Conservation (phyloP, 2,888 invertebrate species). For the Amphipyra berbera region DNA sequence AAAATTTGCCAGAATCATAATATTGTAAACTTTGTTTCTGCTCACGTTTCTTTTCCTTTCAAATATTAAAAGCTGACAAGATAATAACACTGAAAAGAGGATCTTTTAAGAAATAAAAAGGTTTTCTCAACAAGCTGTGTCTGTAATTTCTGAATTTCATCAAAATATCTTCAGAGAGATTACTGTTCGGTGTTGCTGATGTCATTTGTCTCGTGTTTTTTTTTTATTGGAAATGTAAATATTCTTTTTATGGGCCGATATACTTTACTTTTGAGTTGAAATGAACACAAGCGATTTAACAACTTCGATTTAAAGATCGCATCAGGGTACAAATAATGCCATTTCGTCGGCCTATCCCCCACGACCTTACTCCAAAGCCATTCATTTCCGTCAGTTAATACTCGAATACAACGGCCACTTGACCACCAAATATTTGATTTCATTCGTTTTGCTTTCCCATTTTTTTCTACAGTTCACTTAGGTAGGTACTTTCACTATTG, state of each 20-base stretch:
- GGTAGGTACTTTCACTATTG: too few relatives aligned
- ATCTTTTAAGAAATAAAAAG: conserved; percentile 25
- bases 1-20: conserved; percentile 3
- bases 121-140: conserved; percentile 14
- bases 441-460: too few relatives aligned
- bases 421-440: too few relatives aligned
- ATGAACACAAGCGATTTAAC: too few relatives aligned
- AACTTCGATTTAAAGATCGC: too few relatives aligned
- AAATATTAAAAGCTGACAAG: conserved; percentile 38
- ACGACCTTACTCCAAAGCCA: too few relatives aligned
- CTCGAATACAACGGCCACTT: too few relatives aligned
- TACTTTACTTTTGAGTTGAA: too few relatives aligned
- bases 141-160: conserved; percentile 14
- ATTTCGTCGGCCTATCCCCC: too few relatives aligned
- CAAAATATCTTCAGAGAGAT: background rate
- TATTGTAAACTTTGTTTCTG: conserved; percentile 30
- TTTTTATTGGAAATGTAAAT: conserved; percentile 7
- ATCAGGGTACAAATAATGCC: too few relatives aligned
- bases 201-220: conserved; percentile 4
- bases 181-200: conserved; percentile 7
- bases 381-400: too few relatives aligned
- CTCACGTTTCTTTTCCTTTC: conserved; percentile 32
- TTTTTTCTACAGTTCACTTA: too few relatives aligned
- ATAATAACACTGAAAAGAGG: conserved; percentile 26
- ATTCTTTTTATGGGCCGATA: background rate